Conservation (phyloP, 2,113 vertebrate species). For the Melanocharis versteri region DNA sequence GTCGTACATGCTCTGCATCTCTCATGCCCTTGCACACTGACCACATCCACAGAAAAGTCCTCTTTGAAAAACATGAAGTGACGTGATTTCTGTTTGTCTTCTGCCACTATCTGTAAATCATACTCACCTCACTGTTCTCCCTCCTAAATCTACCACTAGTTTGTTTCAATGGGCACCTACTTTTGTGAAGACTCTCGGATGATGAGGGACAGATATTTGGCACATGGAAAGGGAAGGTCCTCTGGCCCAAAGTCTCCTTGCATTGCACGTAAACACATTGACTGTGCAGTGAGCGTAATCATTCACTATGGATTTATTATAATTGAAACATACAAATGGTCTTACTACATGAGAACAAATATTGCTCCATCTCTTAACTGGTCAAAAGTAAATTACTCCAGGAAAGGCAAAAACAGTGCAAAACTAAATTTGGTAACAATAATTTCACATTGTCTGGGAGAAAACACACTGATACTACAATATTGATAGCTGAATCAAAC, state of each 20-base stretch:
- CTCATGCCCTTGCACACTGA: not conserved
- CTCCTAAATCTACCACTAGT: not conserved
- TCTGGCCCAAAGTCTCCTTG: not conserved
- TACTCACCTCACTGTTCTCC: not conserved
- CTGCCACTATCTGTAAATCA: not conserved
- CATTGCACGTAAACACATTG: not conserved
- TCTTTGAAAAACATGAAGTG: not conserved
- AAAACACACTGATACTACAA: not conserved
- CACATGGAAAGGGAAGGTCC: not conserved
- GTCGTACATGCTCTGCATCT: fast-evolving
- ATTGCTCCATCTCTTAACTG: not conserved
- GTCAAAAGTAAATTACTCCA: not conserved
- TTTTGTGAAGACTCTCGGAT: not conserved
- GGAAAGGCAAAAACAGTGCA: not conserved
- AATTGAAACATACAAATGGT: not conserved
- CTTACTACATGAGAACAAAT: not conserved
- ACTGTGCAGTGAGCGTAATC: not conserved
- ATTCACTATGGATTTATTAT: not conserved
- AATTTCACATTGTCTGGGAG: not conserved
- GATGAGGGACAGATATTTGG: not conserved
- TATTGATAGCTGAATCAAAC: not conserved
- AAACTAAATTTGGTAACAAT: not conserved
- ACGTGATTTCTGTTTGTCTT: not conserved
- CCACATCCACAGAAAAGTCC: not conserved
- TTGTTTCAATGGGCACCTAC: not conserved